Evolutionary conservation across 35 echinoderm and acorn worm species (phyloP), one percentile per base, ranked within the genome.

Genomic region (Stichopus chloronotus): DNA sequence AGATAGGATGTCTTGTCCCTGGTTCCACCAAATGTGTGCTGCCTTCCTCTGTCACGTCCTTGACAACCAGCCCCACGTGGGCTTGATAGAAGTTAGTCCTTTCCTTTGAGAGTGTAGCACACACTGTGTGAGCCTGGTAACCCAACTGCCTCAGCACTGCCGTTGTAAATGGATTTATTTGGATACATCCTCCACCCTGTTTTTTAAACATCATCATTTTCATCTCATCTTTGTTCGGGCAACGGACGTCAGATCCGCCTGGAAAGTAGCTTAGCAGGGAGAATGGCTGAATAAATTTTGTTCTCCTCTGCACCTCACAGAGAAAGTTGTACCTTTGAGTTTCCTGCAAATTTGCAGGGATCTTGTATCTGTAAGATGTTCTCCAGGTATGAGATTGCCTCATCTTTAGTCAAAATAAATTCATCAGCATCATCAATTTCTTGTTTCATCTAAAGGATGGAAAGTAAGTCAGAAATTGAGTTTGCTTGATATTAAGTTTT

Each of bases 11-110:
- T 21, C 55, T 87, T 5, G 53, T 87, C 11, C 84, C 84, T 57
- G 84, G 14, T 25, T 87, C 84, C 7, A 87, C 84, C 23, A 87
- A 17, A 24, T 87, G 84, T 5, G 59, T 58, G 20, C 84, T 87
- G 9, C 59, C 84, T 56, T 63, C 59, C 9, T 58, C 11, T 17
- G 58, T 87, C 55, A 87, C 30, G 21, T 63, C 57, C 25, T 87
- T 56, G 20, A 87, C 84, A 6, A 87, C 21, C 53, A 87, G 20
- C 22, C 84, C 84, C 21, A 24, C 24, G n/a, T 87, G 84, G 14
- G 55, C 55, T 5, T 63, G 5, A 25, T 59, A 58, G 9, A 16
- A 5, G 16, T 22, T 52, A 59, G 53, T 25, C 57, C 84, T 87
- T 20, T 56, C 55, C 21, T 87, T 87, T 5, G 84, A 24, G 17